Conservation (phyloP, 1,140 invertebrate genomes). For the Caenorhabditis latens region DNA sequence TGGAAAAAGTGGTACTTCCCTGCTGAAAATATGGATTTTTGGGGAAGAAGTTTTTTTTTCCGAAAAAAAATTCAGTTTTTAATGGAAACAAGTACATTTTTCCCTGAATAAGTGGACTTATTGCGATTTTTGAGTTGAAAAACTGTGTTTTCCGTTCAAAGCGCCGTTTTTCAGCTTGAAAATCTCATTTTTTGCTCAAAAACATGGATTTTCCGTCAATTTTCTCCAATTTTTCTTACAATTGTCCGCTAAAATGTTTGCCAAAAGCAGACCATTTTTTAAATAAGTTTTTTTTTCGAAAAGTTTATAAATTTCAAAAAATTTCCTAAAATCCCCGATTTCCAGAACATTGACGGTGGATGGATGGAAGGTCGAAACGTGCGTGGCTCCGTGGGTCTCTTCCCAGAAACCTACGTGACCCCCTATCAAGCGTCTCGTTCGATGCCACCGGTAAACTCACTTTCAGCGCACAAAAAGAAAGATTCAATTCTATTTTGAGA, state of each 20-base stretch:
- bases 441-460: constrained; percentile 37
- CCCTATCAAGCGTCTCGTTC: constrained; percentile 24
- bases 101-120: not conserved
- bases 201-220: constrained; percentile 20
- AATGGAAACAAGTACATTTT: not conserved
- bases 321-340: no score
- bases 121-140: not conserved
- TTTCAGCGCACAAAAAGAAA: not conserved
- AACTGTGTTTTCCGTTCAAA: not conserved
- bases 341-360: constrained; percentile 76
- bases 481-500: not conserved
- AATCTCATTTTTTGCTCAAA: not conserved
- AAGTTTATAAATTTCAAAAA: no score
- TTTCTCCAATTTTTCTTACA: not conserved
- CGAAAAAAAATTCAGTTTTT: not conserved
- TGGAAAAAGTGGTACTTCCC: no score
- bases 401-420: constrained; percentile 73
- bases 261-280: not conserved
- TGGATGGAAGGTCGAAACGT: constrained; percentile 76
- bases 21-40: no score
- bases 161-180: no score
- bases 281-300: no score
- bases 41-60: not conserved
- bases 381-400: constrained; percentile 75
- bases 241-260: no score